These are phyloP conservation scores for Paraplagusia blochii DNA, from an alignment of 2,113 vertebrate genomes.

Conservation along the genomic window DNA sequence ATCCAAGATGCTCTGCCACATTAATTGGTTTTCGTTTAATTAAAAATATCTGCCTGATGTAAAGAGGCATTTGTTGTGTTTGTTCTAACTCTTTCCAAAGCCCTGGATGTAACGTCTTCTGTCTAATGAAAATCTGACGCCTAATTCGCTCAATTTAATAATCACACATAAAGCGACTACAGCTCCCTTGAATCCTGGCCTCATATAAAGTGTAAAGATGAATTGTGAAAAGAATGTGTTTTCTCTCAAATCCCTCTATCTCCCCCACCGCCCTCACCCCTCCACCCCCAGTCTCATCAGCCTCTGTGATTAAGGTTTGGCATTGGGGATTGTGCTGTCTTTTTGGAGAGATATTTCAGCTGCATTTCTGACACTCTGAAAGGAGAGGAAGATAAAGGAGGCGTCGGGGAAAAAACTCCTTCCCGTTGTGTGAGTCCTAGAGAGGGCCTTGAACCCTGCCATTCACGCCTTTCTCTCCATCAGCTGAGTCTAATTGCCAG, in stretches of 20 bases:
- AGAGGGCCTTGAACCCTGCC: constrained; percentile 99
- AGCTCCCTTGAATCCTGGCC: constrained; percentile 49
- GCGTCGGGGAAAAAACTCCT: constrained; percentile 76
- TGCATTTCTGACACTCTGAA: constrained; percentile 89
- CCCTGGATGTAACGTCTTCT: neutral
- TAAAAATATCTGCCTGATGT: neutral
- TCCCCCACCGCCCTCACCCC: too few species aligned
- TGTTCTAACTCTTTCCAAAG: neutral
- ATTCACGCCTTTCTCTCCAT: constrained; percentile 99
- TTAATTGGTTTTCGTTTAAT: neutral
- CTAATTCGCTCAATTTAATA: constrained; percentile 55
- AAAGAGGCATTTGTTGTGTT: neutral
- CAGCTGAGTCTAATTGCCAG: constrained; percentile 99
- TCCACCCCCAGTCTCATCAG: too few species aligned
- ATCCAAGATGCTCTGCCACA: too few species aligned
- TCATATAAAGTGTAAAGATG: constrained; percentile 65
- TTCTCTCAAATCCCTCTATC: too few species aligned
- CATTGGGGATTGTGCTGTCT: constrained; percentile 82
- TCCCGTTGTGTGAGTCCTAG: constrained; percentile 95
- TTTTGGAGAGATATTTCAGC: constrained; percentile 98
- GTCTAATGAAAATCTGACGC: constrained; percentile 31
- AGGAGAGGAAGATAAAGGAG: constrained; percentile 76
- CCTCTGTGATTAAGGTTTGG: constrained; percentile 79
- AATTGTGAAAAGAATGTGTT: constrained; percentile 72
- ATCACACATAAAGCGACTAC: constrained; percentile 44